These are phyloP conservation scores for Mystacornis crossleyi DNA, from an alignment of 2,113 vertebrate genomes.

Conservation along the genomic window DNA sequence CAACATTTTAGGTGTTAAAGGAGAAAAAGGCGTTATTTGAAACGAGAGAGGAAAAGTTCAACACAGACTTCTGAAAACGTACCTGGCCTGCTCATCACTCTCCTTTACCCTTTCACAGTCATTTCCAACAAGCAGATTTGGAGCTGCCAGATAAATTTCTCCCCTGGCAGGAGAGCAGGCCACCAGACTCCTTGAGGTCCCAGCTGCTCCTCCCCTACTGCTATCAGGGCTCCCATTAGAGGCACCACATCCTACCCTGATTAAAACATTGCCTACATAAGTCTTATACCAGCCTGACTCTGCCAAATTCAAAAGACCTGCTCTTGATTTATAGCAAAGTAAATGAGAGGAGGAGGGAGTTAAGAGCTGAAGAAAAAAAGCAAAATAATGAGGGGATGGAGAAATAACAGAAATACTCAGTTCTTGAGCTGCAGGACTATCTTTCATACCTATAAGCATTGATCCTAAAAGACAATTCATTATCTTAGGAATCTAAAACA, in stretches of 20 bases:
- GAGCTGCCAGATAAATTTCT: constrained; percentile 18
- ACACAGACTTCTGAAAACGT: neutral
- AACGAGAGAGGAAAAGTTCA: neutral
- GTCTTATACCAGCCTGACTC: neutral
- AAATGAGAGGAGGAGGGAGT: neutral
- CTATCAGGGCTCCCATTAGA: neutral
- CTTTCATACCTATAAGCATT: neutral
- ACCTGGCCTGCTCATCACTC: neutral
- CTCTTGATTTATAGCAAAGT: neutral
- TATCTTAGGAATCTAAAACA: neutral
- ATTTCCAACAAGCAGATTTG: neutral
- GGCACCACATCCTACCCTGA: neutral
- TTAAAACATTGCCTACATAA: neutral
- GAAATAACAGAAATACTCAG: neutral
- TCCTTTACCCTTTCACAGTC: neutral
- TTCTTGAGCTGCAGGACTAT: neutral
- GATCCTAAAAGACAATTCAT: neutral
- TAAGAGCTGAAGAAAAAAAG: neutral
- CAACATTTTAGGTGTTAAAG: neutral
- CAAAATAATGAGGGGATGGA: neutral
- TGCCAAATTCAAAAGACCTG: neutral
- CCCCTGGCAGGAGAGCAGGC: neutral
- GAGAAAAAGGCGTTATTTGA: neutral
- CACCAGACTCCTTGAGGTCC: neutral
- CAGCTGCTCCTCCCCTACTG: constrained; percentile 8